Base-by-base conservation (phyloP, 2,113 vertebrate genomes). In the Stigmatopora argus region DNA sequence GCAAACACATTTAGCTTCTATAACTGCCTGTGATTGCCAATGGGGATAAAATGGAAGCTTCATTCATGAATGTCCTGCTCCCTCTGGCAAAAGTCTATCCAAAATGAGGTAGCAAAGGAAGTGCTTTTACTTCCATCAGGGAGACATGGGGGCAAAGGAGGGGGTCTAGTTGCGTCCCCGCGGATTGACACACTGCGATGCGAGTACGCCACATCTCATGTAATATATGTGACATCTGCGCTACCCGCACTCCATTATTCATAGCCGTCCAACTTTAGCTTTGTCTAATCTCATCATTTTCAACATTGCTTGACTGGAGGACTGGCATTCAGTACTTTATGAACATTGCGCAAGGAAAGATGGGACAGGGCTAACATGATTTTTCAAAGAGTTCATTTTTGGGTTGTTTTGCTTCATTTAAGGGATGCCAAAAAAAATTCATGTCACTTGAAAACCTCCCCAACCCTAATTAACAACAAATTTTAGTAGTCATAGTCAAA, bases 21-120 rank as follows among this genome's bases (percentile, higher is more conserved):
- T 41, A 7, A 41, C 38, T 41, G 38, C 9, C 38, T 41, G 69
- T 65, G 63, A 35, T 26, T 1, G 13, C 52, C 48, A 74, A 85
- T 78, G 80, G 65, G 60, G 69, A 70, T 58, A 60, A 68, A 58
- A 59, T 59, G 75, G 58, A 55, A 45, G 75, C 80, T 35, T 0
- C 67, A 65, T 31, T 70, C 62, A 14, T 77, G 55, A 53, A 66
- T 79, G 70, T 15, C 60, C 2, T 55, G 64, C 67, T 57, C 44
- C n/a, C n/a, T 56, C 46, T 14, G 60, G 65, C 26, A 69, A 65
- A 74, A 68, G 59, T 70, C 71, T 72, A 75, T 60, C 51, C 13
- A 53, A 44, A 69, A 69, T 48, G 3, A 41, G 23, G 49, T 65
- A 60, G 74, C 56, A 19, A 44, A 62, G 34, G n/a, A 31, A 31